Evolutionary conservation across 2,797 vertebrate genomes (phyloP), one percentile per base, ranked within the genome.

Genomic region (Martes flavigula): DNA sequence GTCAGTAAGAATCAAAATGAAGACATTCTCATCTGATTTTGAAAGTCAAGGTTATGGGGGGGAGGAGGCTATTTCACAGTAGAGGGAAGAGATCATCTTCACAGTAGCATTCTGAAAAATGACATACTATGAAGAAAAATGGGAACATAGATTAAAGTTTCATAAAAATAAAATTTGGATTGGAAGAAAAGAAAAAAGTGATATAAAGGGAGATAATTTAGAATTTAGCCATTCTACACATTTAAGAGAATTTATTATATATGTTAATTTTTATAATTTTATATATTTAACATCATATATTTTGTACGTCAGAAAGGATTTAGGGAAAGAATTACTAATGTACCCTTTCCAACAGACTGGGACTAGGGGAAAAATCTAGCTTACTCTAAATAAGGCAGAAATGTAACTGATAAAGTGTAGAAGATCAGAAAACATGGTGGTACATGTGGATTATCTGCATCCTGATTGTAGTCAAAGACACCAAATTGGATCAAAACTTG

Each of bases 161-260:
- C 73, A 73, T 82, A 40, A 78, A 84, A 94, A 82, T 88, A 83
- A 79, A 97, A 96, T 83, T 40, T 87, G 48, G 35, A 87, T 30
- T 68, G 9, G 43, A 94, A 58, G 51, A 77, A 94, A 77, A 46
- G 27, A 90, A 93, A 88, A 84, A 48, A 54, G 0, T 70, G 23
- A 54, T 38, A 13, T 25, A 54, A 96, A 79, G 8, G n/a, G 3
- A 91, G 13, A 54, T 43, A 75, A 90, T 88, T 81, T 32, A 64
- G 30, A 82, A 89, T 90, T 88, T 54, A 79, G 20, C 75, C 25
- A 54, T 58, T 79, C 17, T 93, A 70, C 72, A 84, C n/a, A 38
- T 87, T 85, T 35, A 54, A 48, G 75, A 73, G 14, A 85, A 18
- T 32, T 3, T 32, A 84, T 75, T 48, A 82, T 3, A 87, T 25